A percentile compares a stretch with the other conserved stretches of the same genome.
These are phyloP conservation scores for Erpobdella octoculata DNA, from an alignment of 2,888 invertebrate species.

Conservation along the genomic window DNA sequence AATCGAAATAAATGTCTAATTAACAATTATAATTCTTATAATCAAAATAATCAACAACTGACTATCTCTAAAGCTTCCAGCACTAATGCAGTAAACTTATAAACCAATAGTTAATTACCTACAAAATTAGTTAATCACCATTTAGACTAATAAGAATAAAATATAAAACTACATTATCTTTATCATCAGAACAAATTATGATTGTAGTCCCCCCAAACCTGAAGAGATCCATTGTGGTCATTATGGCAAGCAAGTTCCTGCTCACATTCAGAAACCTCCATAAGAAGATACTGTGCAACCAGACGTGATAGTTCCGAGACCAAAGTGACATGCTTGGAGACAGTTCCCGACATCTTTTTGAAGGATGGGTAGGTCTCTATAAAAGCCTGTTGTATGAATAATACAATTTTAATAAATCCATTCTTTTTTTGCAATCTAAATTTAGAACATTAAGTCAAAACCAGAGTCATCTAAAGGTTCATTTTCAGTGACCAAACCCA, in stretches of 20 bases:
- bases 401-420: neutral
- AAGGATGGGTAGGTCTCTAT: constrained; percentile 96
- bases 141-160: neutral
- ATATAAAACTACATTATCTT: neutral
- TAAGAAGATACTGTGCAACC: constrained; percentile 65
- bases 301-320: constrained; percentile 85
- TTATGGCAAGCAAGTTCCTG: constrained; percentile 62
- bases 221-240: constrained; percentile 58
- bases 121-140: neutral
- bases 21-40: too few species aligned
- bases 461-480: neutral
- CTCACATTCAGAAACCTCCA: constrained; percentile 63
- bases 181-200: too few species aligned
- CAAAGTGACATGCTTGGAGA: constrained; percentile 91
- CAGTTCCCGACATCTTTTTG: constrained; percentile 68
- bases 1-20: too few species aligned
- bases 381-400: constrained; percentile 60
- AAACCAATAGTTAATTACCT: too few species aligned
- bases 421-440: neutral
- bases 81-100: too few species aligned
- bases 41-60: too few species aligned
- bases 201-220: constrained; percentile 54
- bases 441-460: too few species aligned
- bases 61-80: too few species aligned
- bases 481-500: neutral